phyloP scores from a whole-genome alignment of 2,113 vertebrate species.

The Ondatra zibethicus region DNA sequence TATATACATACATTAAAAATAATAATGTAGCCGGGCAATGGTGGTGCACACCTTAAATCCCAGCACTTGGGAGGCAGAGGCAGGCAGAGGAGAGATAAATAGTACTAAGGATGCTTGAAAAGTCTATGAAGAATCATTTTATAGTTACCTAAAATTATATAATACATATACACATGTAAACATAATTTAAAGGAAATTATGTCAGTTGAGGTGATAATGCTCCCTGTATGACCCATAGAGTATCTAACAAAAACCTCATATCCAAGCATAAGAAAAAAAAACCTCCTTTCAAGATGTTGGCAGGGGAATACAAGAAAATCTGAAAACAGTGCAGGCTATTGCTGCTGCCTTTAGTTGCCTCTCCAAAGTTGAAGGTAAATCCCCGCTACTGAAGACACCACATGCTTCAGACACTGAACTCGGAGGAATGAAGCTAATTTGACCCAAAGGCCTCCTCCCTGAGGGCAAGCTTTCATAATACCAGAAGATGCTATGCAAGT shows the following conservation, averaged over 20 bases:
- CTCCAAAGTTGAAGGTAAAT: not conserved
- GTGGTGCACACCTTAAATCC: too few species aligned
- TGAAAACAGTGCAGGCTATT: not conserved
- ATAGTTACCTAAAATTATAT: not conserved
- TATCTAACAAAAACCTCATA: not conserved
- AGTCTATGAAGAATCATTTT: not conserved
- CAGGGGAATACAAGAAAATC: not conserved
- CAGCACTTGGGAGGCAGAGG: too few species aligned
- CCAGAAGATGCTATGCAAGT: not conserved
- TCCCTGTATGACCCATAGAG: not conserved
- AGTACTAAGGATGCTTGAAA: not conserved
- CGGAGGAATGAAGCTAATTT: not conserved
- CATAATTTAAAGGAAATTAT: not conserved
- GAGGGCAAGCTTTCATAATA: not conserved
- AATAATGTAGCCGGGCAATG: not conserved
- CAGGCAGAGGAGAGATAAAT: not conserved
- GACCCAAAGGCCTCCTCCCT: not conserved
- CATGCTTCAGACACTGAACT: not conserved
- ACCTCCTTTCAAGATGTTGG: not conserved
- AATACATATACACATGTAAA: not conserved
- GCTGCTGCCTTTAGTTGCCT: not conserved
- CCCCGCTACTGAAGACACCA: not conserved
- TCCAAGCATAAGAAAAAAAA: not conserved
- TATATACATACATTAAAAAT: not conserved
- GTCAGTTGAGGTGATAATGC: not conserved